phyloP scores from a whole-genome alignment of 2,113 vertebrate genomes.

The Penelope pileata region DNA sequence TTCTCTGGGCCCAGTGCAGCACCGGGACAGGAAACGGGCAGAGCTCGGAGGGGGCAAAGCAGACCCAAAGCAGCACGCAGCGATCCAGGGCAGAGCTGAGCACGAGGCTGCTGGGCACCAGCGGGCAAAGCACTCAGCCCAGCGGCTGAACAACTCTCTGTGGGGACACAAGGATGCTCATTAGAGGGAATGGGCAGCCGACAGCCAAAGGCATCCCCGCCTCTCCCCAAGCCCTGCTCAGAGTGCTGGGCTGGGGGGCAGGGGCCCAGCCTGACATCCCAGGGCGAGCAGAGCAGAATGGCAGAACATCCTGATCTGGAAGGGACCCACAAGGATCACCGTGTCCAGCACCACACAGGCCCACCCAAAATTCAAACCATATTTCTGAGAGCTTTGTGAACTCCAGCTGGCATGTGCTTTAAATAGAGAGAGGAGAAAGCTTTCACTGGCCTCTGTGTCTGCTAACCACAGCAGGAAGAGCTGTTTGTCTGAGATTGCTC shows the following conservation, averaged over 20 bases:
- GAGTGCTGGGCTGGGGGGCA: background rate
- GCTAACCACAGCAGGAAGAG: constrained; percentile 67
- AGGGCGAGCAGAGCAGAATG: background rate
- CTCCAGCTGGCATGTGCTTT: background rate
- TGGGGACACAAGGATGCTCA: background rate
- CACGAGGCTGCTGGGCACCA: background rate
- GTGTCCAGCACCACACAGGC: background rate
- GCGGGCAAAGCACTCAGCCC: background rate
- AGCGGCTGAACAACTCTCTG: background rate
- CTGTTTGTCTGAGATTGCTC: constrained; percentile 35
- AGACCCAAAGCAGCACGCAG: background rate
- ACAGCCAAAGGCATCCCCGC: background rate
- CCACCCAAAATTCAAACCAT: background rate
- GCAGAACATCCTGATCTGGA: background rate
- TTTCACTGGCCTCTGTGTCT: constrained; percentile 23
- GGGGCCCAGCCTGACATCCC: too few relatives aligned
- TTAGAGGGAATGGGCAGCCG: background rate
- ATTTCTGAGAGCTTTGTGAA: background rate
- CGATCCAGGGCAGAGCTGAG: background rate
- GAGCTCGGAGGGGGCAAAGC: background rate
- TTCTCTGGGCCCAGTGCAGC: background rate
- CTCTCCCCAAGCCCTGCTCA: background rate
- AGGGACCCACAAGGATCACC: background rate
- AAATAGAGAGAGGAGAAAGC: constrained; percentile 2
- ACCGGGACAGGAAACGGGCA: background rate